phyloP scores from a whole-genome alignment of 2,888 invertebrate species.

The Andrena haemorrhoa region DNA sequence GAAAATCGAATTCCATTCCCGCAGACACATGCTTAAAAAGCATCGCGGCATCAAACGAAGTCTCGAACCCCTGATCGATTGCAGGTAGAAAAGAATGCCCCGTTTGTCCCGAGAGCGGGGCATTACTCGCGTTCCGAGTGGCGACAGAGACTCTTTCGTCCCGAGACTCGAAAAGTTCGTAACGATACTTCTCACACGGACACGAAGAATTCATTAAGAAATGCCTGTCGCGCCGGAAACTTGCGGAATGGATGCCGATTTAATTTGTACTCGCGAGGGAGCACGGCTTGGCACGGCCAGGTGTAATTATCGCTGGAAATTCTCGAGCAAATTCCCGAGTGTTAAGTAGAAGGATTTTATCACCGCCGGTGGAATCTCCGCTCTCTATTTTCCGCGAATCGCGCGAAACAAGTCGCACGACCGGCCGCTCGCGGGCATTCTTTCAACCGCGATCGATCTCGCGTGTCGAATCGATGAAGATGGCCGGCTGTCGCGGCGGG shows the following conservation, averaged over 20 bases:
- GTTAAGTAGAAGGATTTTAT: conserved; percentile 64
- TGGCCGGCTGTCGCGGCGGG: background rate
- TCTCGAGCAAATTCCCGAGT: conserved; percentile 61
- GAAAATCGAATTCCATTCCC: too few relatives aligned
- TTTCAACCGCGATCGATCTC: background rate
- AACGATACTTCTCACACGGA: conserved; percentile 54
- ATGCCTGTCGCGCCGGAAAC: conserved; percentile 51
- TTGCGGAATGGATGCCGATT: conserved; percentile 57
- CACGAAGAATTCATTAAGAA: conserved; percentile 71
- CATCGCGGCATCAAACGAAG: background rate
- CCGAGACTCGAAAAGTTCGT: conserved; percentile 37
- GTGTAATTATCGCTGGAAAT: conserved; percentile 70
- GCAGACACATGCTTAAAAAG: background rate
- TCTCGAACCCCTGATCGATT: conserved; percentile 27
- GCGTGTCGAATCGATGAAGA: background rate
- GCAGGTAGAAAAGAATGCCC: conserved; percentile 18
- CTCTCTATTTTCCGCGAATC: conserved; percentile 26
- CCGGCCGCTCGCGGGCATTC: background rate
- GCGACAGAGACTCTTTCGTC: conserved; percentile 39
- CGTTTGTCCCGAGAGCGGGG: conserved; percentile 4
- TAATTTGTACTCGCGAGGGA: conserved; percentile 66
- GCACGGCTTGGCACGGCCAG: conserved; percentile 65
- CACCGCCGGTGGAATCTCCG: conserved; percentile 30
- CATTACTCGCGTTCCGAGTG: conserved; percentile 30
- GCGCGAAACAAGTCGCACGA: background rate